These are phyloP conservation scores for Lepidurus arcticus DNA, from an alignment of 1,140 invertebrate species.

Conservation along the genomic window DNA sequence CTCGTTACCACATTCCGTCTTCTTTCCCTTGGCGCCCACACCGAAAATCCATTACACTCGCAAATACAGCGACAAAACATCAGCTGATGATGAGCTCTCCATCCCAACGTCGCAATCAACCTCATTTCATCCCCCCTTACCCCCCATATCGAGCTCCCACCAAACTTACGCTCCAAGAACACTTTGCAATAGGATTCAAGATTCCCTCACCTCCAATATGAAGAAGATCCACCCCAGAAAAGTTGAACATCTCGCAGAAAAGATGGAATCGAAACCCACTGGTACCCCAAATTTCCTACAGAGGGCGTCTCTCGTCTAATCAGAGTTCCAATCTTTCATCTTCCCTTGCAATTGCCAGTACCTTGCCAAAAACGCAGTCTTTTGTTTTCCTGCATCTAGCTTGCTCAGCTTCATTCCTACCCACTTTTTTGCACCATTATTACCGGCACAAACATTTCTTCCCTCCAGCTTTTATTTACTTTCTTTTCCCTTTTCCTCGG, in stretches of 20 bases:
- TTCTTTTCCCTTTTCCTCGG: neutral
- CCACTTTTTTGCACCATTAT: neutral
- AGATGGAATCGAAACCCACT: too few species aligned
- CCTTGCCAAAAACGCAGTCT: neutral
- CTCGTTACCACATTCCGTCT: slow-evolving; percentile 21
- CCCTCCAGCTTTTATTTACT: neutral
- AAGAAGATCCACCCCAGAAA: too few species aligned
- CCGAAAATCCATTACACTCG: slow-evolving; percentile 18
- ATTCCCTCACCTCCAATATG: too few species aligned
- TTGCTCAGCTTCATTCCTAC: neutral
- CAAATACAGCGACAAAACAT: slow-evolving; percentile 19
- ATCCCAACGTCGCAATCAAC: neutral
- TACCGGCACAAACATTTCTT: neutral
- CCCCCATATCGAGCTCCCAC: neutral
- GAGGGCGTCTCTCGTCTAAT: too few species aligned
- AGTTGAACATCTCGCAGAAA: too few species aligned
- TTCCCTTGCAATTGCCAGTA: neutral
- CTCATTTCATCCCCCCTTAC: neutral
- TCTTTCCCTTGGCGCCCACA: slow-evolving; percentile 20
- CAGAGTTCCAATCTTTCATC: neutral
- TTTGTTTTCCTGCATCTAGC: neutral
- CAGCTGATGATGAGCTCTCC: slow-evolving; percentile 9
- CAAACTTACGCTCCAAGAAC: too few species aligned
- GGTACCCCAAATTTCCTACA: too few species aligned
- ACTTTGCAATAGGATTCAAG: too few species aligned